Evolutionary conservation across 2,113 vertebrate species (phyloP), one percentile per base, ranked within the genome.

Genomic region (Eolophus roseicapilla): DNA sequence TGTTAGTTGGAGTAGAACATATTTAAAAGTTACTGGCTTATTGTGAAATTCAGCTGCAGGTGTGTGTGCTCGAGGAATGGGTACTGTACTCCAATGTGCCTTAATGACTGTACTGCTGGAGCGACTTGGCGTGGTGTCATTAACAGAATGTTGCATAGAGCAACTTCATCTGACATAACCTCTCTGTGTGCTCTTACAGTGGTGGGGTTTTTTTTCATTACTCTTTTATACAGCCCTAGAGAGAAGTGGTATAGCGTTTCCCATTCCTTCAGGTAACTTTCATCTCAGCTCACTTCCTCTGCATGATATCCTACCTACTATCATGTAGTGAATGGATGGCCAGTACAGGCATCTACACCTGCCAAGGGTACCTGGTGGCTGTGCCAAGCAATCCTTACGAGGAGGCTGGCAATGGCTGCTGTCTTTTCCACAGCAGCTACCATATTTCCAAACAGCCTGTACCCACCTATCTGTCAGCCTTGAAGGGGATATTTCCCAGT

Each of bases 361-460:
- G n/a, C 47, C 0, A 0, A 41, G 68, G 24, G 35, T 17, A 4
- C 0, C 0, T 15, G 41, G 43, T 2, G 5, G 5, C 23, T 60
- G 11, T 37, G 35, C 25, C 12, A 3, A 37, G 31, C 41, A 19
- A 18, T 6, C 29, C 46, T 37, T 37, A 44, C 27, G 9, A 68
- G 47, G 53, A 80, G 35, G 16, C 44, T 37, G 46, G 28, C 29
- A 29, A 29, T 3, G 15, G 57, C 70, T 70, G 20, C 20, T 2
- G 1, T 20, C 18, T 64, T 57, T 44, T 39, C 50, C 37, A 52
- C 37, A 25, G 9, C 50, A 67, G 67, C 50, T 65, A 10, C 39
- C 53, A 3, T 33, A 53, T 55, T 47, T 49, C 6, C 47, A 20
- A 21, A 7, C 2, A 4, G 17, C 29, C n/a, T 2, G 2, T 60